A percentile compares a stretch with the other conserved stretches of the same genome.
phyloP scores from a whole-genome alignment of 1,140 invertebrate genomes.

The Penaeus indicus region DNA sequence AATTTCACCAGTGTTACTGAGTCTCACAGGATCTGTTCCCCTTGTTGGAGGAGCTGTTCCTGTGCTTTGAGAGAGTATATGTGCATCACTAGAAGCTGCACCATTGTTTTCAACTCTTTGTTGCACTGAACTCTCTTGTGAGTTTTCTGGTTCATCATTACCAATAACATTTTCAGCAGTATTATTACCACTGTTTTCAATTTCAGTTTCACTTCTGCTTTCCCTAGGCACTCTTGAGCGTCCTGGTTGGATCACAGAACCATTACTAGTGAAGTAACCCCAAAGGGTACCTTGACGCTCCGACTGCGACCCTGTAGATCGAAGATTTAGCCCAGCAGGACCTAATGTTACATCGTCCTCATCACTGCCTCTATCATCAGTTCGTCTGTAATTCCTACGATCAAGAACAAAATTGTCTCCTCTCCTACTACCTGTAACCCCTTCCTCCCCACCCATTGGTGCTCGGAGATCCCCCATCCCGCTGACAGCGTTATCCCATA shows the following conservation, averaged over 20 bases:
- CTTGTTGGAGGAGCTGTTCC: background rate
- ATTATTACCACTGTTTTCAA: slow-evolving; percentile 12
- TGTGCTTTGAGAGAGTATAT: too few relatives aligned
- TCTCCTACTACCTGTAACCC: background rate
- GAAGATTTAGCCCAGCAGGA: background rate
- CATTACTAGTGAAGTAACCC: slow-evolving; percentile 9
- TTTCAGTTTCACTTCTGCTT: background rate
- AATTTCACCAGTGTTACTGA: too few relatives aligned
- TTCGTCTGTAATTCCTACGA: slow-evolving; percentile 31
- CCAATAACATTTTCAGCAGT: background rate
- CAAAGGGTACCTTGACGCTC: slow-evolving; percentile 1
- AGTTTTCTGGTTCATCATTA: slow-evolving; percentile 4
- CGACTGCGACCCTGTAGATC: slow-evolving; percentile 6
- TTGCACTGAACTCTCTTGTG: background rate
- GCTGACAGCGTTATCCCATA: slow-evolving; percentile 5
- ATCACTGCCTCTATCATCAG: slow-evolving; percentile 32
- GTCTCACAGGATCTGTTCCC: background rate
- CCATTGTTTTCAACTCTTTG: too few relatives aligned
- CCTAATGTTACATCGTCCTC: slow-evolving; percentile 23
- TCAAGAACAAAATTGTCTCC: slow-evolving; percentile 4
- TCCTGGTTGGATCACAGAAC: slow-evolving; percentile 17
- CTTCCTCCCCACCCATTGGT: slow-evolving; percentile 12
- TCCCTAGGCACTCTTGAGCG: slow-evolving; percentile 1
- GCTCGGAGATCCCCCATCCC: background rate
- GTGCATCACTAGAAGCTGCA: too few relatives aligned